A percentile compares a stretch with the other conserved stretches of the same genome.
Conservation (phyloP, 2,888 invertebrate genomes). For the Brachycybe producta region DNA sequence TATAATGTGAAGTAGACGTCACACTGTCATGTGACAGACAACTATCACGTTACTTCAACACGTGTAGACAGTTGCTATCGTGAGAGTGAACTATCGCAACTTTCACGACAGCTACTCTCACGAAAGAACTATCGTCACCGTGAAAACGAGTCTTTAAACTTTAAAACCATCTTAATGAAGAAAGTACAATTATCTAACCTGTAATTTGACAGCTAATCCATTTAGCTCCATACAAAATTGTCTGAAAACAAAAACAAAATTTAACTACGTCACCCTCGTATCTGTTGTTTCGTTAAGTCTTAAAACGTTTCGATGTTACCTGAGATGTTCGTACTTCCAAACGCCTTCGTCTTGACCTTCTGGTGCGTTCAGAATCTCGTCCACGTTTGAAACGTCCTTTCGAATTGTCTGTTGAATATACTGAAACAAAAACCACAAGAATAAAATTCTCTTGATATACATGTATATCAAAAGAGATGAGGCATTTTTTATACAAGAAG, state of each 20-base stretch:
- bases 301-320: conserved; percentile 49
- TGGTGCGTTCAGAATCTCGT: conserved; percentile 87
- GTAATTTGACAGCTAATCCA: conserved; percentile 90
- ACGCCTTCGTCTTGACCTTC: conserved; percentile 97
- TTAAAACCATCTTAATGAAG: too few species aligned
- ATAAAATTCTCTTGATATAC: not conserved
- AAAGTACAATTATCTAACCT: conserved; percentile 36
- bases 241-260: conserved; percentile 38
- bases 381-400: conserved; percentile 82
- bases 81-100: too few species aligned
- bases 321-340: conserved; percentile 98
- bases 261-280: not conserved
- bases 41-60: too few species aligned
- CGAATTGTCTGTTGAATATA: conserved; percentile 96
- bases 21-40: too few species aligned
- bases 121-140: too few species aligned
- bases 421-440: conserved; percentile 26
- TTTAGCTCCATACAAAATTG: conserved; percentile 99
- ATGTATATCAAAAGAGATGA: too few species aligned
- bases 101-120: too few species aligned
- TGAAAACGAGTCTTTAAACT: too few species aligned
- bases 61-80: too few species aligned
- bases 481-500: too few species aligned
- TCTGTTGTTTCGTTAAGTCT: not conserved
- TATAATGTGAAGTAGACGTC: too few species aligned